Base-by-base conservation (phyloP, 92 coral and sea anemone species). In the Phenganax stokvisi region DNA sequence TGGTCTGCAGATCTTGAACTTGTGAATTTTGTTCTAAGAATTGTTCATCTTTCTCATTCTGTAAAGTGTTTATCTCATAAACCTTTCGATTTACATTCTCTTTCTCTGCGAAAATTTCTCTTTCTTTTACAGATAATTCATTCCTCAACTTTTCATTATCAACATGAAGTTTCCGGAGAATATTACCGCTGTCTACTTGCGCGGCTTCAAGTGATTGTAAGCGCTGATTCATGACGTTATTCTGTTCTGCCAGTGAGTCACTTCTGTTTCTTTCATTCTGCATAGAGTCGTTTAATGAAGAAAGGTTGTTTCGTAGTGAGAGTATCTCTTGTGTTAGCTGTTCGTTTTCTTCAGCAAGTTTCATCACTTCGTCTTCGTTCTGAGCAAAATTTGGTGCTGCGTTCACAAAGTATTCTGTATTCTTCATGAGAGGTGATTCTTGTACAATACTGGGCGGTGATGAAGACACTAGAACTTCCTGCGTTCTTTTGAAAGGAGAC, bases 41-140 rank as follows among this genome's bases (percentile, higher is more conserved):
- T 27, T 58, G 30, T 60, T 84, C 85, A 56, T 72, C 56, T 68
- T 89, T 88, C 60, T 91, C 91, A 31, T 84, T 57, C 27, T 72
- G 85, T 29, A 87, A 84, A 61, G 79, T 67, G 12, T 74, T 60
- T 47, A 90, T 72, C 60, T 91, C 82, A 62, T 78, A 78, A 29
- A 27, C 28, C 53, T 37, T 60, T n/a, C 47, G 16, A 58, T 62
- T 61, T 12, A 8, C 63, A 1, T 78, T 57, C 7, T 78, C 82
- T 67, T 20, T 78, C 17, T 13, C 67, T 31, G 82, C 68, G 12
- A 30, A 31, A 6, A 76, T 58, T 15, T 76, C 70, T 25, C 69
- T 25, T 10, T 57, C 69, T 76, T 76, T 76, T 25, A 15, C 29
- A 37, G 72, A 61, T 15, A 78, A 63, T 57, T 78, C 82, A 7